Evolutionary conservation across 2,797 vertebrate genomes (phyloP).

Genomic region (Cyclopterus lumpus): DNA sequence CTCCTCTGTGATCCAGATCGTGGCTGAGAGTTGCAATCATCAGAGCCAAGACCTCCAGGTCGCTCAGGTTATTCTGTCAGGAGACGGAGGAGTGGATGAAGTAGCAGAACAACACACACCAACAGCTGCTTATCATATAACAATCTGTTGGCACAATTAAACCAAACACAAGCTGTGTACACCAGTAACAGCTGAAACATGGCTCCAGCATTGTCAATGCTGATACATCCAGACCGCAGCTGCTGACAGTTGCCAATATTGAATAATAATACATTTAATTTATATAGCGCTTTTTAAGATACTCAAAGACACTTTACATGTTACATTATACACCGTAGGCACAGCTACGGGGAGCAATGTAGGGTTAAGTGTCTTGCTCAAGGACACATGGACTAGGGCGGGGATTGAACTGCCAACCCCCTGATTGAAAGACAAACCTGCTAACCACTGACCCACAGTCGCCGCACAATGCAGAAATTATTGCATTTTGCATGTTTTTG

Average conservation of each 20-base stretch:
- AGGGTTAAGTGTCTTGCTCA: no score
- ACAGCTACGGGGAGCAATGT: no score
- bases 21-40: slow-evolving; percentile 96
- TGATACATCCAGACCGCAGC: background rate
- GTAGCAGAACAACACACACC: background rate
- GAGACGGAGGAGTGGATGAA: slow-evolving; percentile 1
- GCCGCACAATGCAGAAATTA: background rate
- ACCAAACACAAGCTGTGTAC: slow-evolving; percentile 17
- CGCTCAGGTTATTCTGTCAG: slow-evolving; percentile 87
- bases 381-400: no score
- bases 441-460: no score
- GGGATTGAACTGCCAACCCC: no score
- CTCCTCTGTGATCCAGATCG: slow-evolving; percentile 97
- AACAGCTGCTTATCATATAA: slow-evolving; percentile 18
- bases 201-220: background rate
- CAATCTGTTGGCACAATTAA: slow-evolving; percentile 1
- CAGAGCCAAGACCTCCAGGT: slow-evolving; percentile 92
- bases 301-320: no score
- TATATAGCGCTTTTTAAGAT: no score
- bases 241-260: background rate
- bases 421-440: no score
- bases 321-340: no score
- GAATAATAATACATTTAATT: no score
- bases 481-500: background rate
- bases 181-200: background rate